Evolutionary conservation across 2,888 invertebrate genomes (phyloP).

Genomic region (Pardosa pseudoannulata): DNA sequence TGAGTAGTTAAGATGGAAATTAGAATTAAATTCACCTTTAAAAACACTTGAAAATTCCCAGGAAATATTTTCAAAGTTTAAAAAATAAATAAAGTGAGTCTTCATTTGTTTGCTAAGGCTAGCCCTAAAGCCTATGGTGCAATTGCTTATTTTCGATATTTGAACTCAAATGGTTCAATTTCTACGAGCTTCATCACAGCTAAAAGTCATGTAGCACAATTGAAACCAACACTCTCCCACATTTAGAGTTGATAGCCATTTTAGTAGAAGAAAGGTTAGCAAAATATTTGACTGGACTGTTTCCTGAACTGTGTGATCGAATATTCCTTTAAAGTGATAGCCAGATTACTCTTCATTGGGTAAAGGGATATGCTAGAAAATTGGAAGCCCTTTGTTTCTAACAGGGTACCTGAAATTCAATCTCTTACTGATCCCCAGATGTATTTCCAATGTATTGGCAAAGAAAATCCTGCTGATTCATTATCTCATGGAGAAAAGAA

Average conservation of each 20-base stretch:
- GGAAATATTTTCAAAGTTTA: not conserved
- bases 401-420: not conserved
- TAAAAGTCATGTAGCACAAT: not conserved
- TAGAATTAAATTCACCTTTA: not conserved
- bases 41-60: not conserved
- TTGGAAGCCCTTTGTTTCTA: constrained; percentile 4
- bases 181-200: not conserved
- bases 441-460: not conserved
- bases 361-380: not conserved
- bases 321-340: constrained; percentile 3
- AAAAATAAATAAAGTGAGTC: not conserved
- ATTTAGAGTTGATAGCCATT: not conserved
- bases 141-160: not conserved
- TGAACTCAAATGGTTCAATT: not conserved
- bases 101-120: not conserved
- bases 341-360: not conserved
- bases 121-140: not conserved
- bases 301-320: not conserved
- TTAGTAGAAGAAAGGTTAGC: not conserved
- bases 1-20: not conserved
- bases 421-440: not conserved
- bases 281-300: not conserved
- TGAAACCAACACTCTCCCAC: not conserved
- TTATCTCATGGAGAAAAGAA: not conserved
- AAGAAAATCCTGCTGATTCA: constrained; percentile 4